Conservation (phyloP, 2,113 vertebrate species). For the Carlito syrichta region DNA sequence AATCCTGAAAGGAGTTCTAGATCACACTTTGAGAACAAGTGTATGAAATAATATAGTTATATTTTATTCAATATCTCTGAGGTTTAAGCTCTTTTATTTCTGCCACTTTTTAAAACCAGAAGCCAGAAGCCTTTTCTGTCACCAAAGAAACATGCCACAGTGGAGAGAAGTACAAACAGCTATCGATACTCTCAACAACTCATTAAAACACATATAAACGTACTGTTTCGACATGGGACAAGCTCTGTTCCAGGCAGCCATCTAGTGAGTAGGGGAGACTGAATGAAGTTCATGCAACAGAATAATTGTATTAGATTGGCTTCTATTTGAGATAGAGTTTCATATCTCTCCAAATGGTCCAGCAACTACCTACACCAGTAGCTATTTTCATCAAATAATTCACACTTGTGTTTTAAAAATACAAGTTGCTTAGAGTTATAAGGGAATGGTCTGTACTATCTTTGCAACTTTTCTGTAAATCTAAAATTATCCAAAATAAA, state of each 20-base stretch:
- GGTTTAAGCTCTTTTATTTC: not conserved
- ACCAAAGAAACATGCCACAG: not conserved
- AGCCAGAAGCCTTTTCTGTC: not conserved
- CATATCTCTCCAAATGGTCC: not conserved
- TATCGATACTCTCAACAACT: not conserved
- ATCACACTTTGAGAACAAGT: not conserved
- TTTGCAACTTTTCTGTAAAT: not conserved
- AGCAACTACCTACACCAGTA: not conserved
- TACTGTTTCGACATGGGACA: not conserved
- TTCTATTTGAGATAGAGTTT: not conserved
- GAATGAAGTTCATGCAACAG: not conserved
- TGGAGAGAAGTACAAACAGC: not conserved
- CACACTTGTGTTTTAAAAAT: not conserved
- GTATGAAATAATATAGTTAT: not conserved
- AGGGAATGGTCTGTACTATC: not conserved
- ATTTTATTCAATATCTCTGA: not conserved
- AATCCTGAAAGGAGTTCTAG: not conserved
- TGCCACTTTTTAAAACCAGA: not conserved
- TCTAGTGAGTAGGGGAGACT: not conserved
- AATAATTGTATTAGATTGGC: not conserved
- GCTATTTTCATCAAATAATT: not conserved
- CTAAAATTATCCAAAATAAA: not conserved
- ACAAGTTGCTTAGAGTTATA: not conserved
- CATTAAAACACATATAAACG: not conserved
- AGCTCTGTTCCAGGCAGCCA: not conserved